These are phyloP conservation scores for Sycophaga agraensis DNA, from an alignment of 1,140 invertebrate genomes.

Conservation along the genomic window DNA sequence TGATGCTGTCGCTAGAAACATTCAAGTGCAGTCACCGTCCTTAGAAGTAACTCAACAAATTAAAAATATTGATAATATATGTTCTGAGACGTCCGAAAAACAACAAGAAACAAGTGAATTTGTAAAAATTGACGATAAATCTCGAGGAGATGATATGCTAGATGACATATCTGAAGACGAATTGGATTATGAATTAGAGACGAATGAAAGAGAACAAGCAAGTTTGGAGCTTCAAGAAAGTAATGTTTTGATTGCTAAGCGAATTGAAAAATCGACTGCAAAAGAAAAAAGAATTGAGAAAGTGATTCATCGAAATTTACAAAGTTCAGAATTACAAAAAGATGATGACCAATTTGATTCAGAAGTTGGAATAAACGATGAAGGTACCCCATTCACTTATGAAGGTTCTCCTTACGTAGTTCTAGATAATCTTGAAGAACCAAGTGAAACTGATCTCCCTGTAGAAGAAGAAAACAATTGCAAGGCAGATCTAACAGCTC, in stretches of 20 bases:
- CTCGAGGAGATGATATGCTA: neutral
- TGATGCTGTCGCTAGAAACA: conserved; percentile 10
- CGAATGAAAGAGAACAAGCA: neutral
- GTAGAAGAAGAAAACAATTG: neutral
- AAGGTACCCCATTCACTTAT: conserved; percentile 11
- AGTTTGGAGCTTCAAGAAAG: neutral
- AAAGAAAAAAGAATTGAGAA: neutral
- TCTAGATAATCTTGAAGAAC: conserved; percentile 21
- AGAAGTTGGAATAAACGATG: neutral
- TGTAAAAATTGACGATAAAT: neutral
- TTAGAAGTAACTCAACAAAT: neutral
- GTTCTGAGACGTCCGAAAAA: no score
- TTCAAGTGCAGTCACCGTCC: neutral
- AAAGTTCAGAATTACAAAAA: neutral
- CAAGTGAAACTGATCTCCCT: neutral
- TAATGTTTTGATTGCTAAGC: no score
- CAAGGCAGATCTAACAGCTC: conserved; percentile 14
- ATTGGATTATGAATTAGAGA: neutral
- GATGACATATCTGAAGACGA: conserved; percentile 4
- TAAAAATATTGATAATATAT: neutral
- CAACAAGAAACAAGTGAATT: neutral
- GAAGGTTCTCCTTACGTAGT: conserved; percentile 19
- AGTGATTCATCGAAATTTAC: neutral
- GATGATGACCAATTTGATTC: neutral
- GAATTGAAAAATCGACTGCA: neutral